Base-by-base conservation (phyloP, 2,797 vertebrate species). In the Phrynocephalus guinanensis region DNA sequence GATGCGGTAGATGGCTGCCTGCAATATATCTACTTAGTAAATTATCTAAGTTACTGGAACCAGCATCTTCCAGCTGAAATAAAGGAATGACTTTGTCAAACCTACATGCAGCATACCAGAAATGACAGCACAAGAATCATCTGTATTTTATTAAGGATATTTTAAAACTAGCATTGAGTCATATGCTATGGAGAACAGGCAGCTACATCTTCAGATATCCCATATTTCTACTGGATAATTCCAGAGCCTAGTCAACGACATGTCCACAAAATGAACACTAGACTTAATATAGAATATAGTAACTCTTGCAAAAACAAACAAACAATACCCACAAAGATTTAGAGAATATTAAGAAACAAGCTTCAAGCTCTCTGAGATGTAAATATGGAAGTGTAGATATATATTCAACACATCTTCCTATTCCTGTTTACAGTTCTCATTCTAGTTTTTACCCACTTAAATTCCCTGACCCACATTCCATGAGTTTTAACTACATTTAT, bases 41-140 rank as follows among this genome's bases (percentile, higher is more conserved):
- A 95, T 98, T 97, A 95, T 98, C 98, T 90, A 99, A 97, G 93
- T 93, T 98, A 95, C 96, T 99, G 73, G 99, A 99, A 87, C 99
- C 99, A 83, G 98, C 99, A 94, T 99, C 98, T 96, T 99, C 99
- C 95, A 99, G 95, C 99, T 99, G 80, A 86, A 94, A 82, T 88
- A 63, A 92, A 92, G 90, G n/a, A 91, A 88, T 90, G 26, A 86
- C 88, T 94, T 90, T 91, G 87, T 86, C 8, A 90, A 8, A 44
- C 48, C 63, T 72, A 60, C 88, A 82, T 26, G 50, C 20, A 86
- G 10, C 33, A 38, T 70, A 26, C 60, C 81, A 85, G 50, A 89
- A 89, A 70, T 48, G 44, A 82, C 26, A 70, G 16, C 71, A 63
- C 48, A 20, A 63, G 44, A 79, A 70, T 85, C 60, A 81, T 38